Conservation (phyloP, 2,888 invertebrate genomes). For the Carterocephalus palaemon region DNA sequence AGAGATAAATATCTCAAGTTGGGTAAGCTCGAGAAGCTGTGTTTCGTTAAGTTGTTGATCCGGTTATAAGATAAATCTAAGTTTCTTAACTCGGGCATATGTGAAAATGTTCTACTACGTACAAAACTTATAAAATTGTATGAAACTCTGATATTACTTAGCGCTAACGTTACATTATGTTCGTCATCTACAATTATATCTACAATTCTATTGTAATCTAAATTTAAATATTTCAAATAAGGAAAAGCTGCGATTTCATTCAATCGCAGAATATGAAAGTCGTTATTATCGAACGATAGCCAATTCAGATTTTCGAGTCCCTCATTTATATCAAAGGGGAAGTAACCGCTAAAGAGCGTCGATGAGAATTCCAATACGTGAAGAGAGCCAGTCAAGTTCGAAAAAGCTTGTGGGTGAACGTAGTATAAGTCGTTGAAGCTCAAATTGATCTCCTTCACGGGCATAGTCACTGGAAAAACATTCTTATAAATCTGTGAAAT, state of each 20-base stretch:
- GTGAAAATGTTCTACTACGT: slow-evolving; percentile 83
- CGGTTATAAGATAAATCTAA: slow-evolving; percentile 89
- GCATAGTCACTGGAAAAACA: slow-evolving; percentile 85
- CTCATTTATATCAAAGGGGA: slow-evolving; percentile 86
- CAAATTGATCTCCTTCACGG: slow-evolving; percentile 91
- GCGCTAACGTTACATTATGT: slow-evolving; percentile 82
- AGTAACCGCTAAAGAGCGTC: slow-evolving; percentile 87
- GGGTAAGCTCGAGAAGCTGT: slow-evolving; percentile 87
- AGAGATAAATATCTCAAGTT: slow-evolving; percentile 89
- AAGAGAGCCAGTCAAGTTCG: slow-evolving; percentile 85
- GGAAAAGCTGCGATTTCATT: slow-evolving; percentile 84
- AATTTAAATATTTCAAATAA: slow-evolving; percentile 87
- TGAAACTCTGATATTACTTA: slow-evolving; percentile 88
- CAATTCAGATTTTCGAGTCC: slow-evolving; percentile 87
- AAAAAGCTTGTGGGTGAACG: slow-evolving; percentile 89
- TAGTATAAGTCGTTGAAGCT: slow-evolving; percentile 94
- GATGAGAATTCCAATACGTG: slow-evolving; percentile 92
- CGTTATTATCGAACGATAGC: slow-evolving; percentile 93
- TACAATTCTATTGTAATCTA: slow-evolving; percentile 90
- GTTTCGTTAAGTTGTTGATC: slow-evolving; percentile 83
- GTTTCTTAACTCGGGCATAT: slow-evolving; percentile 85
- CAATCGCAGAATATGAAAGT: slow-evolving; percentile 85
- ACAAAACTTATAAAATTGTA: slow-evolving; percentile 87
- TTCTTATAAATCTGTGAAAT: slow-evolving; percentile 85
- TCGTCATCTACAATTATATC: slow-evolving; percentile 83